These are phyloP conservation scores for Etheostoma spectabile DNA, from an alignment of 2,113 vertebrate genomes.

Conservation along the genomic window DNA sequence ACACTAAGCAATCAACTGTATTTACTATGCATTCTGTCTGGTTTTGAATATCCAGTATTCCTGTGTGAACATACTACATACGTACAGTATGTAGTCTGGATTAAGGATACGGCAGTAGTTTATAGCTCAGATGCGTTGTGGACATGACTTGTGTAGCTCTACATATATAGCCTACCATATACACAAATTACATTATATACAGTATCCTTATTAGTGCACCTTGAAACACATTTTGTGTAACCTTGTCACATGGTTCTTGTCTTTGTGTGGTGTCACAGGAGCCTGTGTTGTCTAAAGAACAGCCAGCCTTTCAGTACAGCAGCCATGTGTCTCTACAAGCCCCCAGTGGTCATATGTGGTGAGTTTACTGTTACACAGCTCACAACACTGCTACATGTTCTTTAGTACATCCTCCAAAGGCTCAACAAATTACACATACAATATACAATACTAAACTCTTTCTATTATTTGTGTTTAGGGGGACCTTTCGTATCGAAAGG, in stretches of 20 bases:
- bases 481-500: conserved; percentile 96
- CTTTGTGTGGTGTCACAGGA: conserved; percentile 83
- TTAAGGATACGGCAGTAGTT: no score
- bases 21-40: no score
- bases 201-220: no score
- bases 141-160: no score
- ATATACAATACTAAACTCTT: neutral
- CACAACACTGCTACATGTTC: neutral
- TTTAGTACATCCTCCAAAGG: neutral
- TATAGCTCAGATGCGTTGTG: no score
- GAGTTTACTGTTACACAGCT: conserved; percentile 59
- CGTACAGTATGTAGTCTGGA: no score
- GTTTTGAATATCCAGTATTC: no score
- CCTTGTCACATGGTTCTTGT: neutral
- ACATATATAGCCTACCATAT: no score
- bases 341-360: conserved; percentile 99
- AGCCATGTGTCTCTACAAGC: conserved; percentile 98
- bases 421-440: neutral
- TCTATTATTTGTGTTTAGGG: conserved; percentile 81
- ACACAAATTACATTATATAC: no score
- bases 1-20: no score
- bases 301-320: conserved; percentile 98
- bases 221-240: neutral
- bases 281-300: conserved; percentile 96
- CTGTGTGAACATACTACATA: no score